Evolutionary conservation across 2,888 invertebrate species (phyloP), one percentile per base, ranked within the genome.

Genomic region (Macrosoma leucophasiata): DNA sequence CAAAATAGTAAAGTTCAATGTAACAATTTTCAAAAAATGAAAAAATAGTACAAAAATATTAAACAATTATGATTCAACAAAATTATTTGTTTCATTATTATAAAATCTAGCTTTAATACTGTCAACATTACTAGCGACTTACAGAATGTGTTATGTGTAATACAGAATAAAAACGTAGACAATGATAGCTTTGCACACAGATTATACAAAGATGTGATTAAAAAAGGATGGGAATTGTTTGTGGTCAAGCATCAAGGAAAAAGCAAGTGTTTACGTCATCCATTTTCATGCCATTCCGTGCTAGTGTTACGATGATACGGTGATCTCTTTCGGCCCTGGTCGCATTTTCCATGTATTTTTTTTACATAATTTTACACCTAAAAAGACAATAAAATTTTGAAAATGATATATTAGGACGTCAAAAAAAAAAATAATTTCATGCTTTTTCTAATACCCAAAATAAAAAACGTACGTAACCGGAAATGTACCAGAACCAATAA

Each of bases 311-410:
- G 62, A 58, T 72, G 58, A 39, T 29, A 50, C 51, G 56, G 46
- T 53, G 69, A 72, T 81, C 79, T 82, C 82, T 82, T 82, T 82
- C 82, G 81, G 81, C 82, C 82, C 82, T 82, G 82, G 81, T 82
- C 58, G 59, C 75, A 76, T 78, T 78, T 79, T 77, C 62, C 65
- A 54, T 52, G 53, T 48, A 53, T 54, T n/a, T n/a, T n/a, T n/a
- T 55, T 61, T 55, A 58, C 45, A 62, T 41, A 47, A 63, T 58
- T 59, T 67, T 58, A 60, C 62, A 74, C 79, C 77, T 79, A 79
- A 64, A 78, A 73, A 61, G 52, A 36, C 15, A 36, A 30, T 20
- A 26, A 30, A 69, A 65, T 65, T 67, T 71, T 60, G 63, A 65
- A 52, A 43, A 47, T n/a, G n/a, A n/a, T n/a, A 45, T 36, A 39